Base-by-base conservation (phyloP, 53 echinoderm and acorn worm genomes). In the Temnopleurus reevesii region DNA sequence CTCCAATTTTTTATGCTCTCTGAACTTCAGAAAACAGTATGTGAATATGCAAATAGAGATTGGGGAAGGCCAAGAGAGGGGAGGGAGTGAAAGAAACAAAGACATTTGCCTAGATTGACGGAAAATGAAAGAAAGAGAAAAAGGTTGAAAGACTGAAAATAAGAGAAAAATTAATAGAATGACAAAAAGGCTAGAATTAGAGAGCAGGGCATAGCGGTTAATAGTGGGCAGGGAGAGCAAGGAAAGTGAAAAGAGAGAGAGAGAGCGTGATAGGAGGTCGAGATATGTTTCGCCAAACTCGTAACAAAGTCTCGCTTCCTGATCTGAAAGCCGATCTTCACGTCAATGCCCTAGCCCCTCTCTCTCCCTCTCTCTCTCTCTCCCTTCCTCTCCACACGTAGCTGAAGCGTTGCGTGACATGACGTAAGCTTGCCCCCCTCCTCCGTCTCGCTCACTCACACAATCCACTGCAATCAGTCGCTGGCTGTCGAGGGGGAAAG, bases 381-480 rank as follows among this genome's bases (percentile, higher is more conserved):
- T 17, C 17, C 53, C 17, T 53, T 53, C 17, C 10, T 17, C 9
- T 53, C 53, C 53, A 15, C 8, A 79, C 49, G 79, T 28, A 79
- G 30, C 17, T 2, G 46, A 26, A 30, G 29, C 49, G 28, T 79
- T 47, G 79, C 79, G 51, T 79, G 79, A 47, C 47, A 47, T 79
- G 46, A 79, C 79, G 79, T 47, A 79, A 79, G 46, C 49, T 49
- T 79, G 49, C 49, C 79, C 79, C 49, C 76, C 49, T 49, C 29
- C 79, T 77, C 77, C 9, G 8, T 76, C 46, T 76, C 18, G 26
- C 79, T 12, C 79, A 12, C 49, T 49, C 18, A 79, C 71, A 21
- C 71, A 38, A 71, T 38, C n/a, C 12, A 71, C 38, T 38, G 63
- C 12, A n/a, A n/a, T 36, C 71, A n/a, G n/a, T 15, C 17, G 43